Evolutionary conservation across 2,113 vertebrate genomes (phyloP), one percentile per base, ranked within the genome.

Genomic region (Thermophis baileyi): DNA sequence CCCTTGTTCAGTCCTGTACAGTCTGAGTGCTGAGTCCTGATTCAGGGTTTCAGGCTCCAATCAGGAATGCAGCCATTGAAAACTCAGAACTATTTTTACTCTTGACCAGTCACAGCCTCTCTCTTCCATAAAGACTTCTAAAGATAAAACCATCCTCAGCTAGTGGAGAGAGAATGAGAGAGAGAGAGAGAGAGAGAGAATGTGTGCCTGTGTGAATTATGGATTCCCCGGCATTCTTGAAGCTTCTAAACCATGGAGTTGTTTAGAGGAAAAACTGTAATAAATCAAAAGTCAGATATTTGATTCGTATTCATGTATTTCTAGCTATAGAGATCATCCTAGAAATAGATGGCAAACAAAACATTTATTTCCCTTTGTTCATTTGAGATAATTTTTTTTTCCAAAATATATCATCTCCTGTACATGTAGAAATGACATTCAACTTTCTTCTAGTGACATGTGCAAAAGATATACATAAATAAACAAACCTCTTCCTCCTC

Each of bases 51-150:
- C 96, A 97, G 96, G 93, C 96, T 95, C 95, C 95, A 90, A 95
- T 81, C 96, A 69, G 97, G 97, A 97, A 97, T 97, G 97, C 93
- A 95, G 96, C 94, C 95, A 96, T 92, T 95, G 96, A 97, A 97
- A 96, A 93, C 94, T 95, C 95, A 86, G 94, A 87, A 94, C 96
- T 97, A 97, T 97, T 97, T 97, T 97, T 97, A 97, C 92, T 93
- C 93, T 95, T 14, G 60, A 95, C 95, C 96, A 96, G 96, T 91
- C 96, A 91, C 96, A 96, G 95, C 93, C 89, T 94, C 96, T 96
- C 95, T 95, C 94, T 94, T 93, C 95, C 92, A 93, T 63, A 60
- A 90, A 95, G 95, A 81, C 93, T 92, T 95, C 94, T 94, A 92
- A 95, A 95, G 96, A 96, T 90, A 92, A 93, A 85, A 95, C 94